Evolutionary conservation across 2,797 vertebrate genomes (phyloP).

Genomic region (Okamejei kenojei): DNA sequence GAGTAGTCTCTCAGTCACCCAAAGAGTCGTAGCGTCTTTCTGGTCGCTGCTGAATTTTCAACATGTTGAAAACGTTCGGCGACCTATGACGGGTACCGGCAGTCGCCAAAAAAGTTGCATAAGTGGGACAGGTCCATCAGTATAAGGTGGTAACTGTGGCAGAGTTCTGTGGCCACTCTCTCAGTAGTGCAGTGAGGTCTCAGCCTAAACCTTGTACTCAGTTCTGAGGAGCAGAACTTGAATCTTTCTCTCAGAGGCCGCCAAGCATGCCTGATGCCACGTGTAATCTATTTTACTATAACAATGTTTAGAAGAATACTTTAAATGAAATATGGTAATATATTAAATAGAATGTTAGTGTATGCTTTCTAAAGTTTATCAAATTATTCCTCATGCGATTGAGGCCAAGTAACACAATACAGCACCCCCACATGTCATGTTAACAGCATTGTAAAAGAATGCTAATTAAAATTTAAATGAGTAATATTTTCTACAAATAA

Average conservation of each 20-base stretch:
- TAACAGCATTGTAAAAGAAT: slow-evolving; percentile 16
- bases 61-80: no score
- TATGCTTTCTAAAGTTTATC: background rate
- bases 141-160: background rate
- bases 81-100: no score
- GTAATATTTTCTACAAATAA: slow-evolving; percentile 5
- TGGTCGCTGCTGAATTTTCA: no score
- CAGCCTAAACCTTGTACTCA: background rate
- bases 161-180: background rate
- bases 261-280: background rate
- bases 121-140: background rate
- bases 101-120: no score
- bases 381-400: background rate
- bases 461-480: slow-evolving; percentile 3
- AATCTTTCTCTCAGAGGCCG: no score
- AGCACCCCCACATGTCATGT: background rate
- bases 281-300: background rate
- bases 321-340: background rate
- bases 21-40: no score
- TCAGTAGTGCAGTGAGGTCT: background rate
- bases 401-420: slow-evolving; percentile 3
- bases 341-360: background rate
- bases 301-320: background rate
- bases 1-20: no score
- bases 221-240: background rate